phyloP scores from a whole-genome alignment of 2,113 vertebrate species.

The Emydocephalus ijimae region DNA sequence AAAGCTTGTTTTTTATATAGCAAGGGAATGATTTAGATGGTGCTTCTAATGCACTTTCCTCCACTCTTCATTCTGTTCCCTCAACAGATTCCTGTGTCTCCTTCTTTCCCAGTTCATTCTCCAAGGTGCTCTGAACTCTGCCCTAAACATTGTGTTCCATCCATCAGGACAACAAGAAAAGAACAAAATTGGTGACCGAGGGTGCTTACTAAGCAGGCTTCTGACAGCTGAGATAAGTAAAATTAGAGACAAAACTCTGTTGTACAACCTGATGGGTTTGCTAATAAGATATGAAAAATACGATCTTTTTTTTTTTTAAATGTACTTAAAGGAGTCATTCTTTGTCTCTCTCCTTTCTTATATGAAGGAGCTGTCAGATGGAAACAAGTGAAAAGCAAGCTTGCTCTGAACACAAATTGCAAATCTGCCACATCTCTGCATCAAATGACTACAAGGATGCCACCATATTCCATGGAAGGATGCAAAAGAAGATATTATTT shows the following conservation, averaged over 20 bases:
- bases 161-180: too few relatives aligned
- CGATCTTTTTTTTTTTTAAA: neutral
- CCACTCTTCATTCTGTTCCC: neutral
- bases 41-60: neutral
- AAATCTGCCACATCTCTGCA: neutral
- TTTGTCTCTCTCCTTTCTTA: neutral
- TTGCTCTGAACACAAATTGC: neutral
- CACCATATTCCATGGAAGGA: neutral
- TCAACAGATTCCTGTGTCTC: neutral
- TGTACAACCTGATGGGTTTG: neutral
- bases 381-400: neutral
- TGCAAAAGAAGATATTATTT: neutral
- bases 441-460: neutral
- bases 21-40: neutral
- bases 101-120: neutral
- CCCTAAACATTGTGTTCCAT: neutral
- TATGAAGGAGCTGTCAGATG: neutral
- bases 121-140: neutral
- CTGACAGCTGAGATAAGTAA: neutral
- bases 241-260: neutral
- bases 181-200: neutral
- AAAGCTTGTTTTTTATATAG: neutral
- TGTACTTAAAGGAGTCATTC: neutral
- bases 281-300: neutral
- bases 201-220: neutral